These are phyloP conservation scores for Poecile montanus DNA, from an alignment of 2,797 vertebrate genomes.

Conservation along the genomic window DNA sequence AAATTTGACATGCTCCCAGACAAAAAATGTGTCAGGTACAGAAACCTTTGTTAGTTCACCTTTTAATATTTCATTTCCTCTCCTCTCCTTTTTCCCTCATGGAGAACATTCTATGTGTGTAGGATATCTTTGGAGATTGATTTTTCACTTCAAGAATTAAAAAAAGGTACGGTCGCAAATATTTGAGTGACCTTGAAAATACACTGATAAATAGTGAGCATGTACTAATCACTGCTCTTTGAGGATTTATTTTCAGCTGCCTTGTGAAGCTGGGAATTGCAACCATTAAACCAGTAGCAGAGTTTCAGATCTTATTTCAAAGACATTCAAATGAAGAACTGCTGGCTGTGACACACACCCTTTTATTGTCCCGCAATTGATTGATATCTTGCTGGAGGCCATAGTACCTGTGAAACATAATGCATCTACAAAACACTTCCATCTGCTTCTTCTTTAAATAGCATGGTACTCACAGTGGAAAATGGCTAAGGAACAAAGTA, in stretches of 20 bases:
- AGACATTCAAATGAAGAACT: constrained; percentile 21
- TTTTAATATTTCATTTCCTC: background rate
- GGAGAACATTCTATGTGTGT: background rate
- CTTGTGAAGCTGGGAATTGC: background rate
- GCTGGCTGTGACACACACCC: background rate
- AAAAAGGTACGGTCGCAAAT: background rate
- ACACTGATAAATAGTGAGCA: background rate
- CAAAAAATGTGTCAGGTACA: background rate
- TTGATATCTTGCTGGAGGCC: background rate
- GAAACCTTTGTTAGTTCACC: background rate
- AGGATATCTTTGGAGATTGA: background rate
- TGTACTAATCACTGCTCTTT: background rate
- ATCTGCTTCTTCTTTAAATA: background rate
- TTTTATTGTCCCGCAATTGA: background rate
- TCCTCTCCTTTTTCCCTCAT: background rate
- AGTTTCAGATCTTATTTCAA: constrained; percentile 34
- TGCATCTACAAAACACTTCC: background rate
- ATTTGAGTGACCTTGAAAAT: background rate
- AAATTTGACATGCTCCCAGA: background rate
- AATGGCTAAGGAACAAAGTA: background rate
- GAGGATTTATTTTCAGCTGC: background rate
- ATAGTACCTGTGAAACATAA: background rate
- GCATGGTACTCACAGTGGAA: background rate
- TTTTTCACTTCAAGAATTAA: background rate
- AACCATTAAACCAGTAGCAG: background rate